Evolutionary conservation across 2,888 invertebrate genomes (phyloP).

Genomic region (Philereme vetulata): DNA sequence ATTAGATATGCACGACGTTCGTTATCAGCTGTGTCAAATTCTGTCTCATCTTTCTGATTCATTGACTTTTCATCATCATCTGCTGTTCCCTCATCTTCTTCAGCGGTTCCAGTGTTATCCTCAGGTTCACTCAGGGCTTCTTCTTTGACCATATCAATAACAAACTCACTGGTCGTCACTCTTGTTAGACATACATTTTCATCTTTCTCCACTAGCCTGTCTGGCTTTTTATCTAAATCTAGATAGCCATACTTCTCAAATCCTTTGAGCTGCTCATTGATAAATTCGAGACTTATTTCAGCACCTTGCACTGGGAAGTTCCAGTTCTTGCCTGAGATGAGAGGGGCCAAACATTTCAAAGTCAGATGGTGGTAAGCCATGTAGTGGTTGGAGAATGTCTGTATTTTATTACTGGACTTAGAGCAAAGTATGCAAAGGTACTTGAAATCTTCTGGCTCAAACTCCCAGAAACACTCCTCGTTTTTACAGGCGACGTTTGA

Average conservation of each 20-base stretch:
- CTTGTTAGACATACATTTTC: constrained; percentile 1
- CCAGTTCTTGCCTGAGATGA: constrained; percentile 66
- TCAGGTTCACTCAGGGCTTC: constrained; percentile 42
- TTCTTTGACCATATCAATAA: constrained; percentile 41
- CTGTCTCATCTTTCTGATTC: constrained; percentile 12
- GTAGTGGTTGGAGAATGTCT: constrained; percentile 71
- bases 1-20: background rate
- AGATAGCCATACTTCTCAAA: constrained; percentile 64
- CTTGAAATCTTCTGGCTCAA: constrained; percentile 55
- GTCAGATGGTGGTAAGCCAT: constrained; percentile 77
- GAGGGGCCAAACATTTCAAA: constrained; percentile 68
- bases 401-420: constrained; percentile 56
- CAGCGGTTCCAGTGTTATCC: constrained; percentile 10
- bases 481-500: constrained; percentile 59
- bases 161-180: constrained; percentile 2
- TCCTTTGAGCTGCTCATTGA: constrained; percentile 61
- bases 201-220: constrained; percentile 21
- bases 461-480: constrained; percentile 64
- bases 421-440: constrained; percentile 70
- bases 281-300: constrained; percentile 66
- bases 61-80: constrained; percentile 14
- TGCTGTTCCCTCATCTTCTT: background rate
- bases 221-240: constrained; percentile 53
- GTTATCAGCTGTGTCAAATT: background rate
- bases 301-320: constrained; percentile 70